Percentiles rank a stretch among this genome's conserved stretches.
phyloP scores from a whole-genome alignment of 2,113 vertebrate genomes.

The Nerophis lumbriciformis region DNA sequence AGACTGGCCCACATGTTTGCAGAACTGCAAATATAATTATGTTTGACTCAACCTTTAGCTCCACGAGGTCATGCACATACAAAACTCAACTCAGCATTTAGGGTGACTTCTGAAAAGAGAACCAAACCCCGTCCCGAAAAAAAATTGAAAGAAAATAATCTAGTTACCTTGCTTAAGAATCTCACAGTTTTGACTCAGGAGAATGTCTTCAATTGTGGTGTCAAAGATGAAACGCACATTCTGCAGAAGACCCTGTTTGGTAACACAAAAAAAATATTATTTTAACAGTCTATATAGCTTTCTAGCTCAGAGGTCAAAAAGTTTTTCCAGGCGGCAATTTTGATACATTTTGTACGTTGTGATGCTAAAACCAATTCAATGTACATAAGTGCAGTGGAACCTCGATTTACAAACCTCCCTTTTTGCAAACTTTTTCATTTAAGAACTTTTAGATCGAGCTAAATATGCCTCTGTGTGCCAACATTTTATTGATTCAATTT shows the following conservation, averaged over 20 bases:
- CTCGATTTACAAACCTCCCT: too few relatives aligned
- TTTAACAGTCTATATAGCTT: not conserved
- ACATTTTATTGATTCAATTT: too few relatives aligned
- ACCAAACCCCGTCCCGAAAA: not conserved
- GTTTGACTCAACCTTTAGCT: slow-evolving; percentile 39
- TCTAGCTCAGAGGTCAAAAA: not conserved
- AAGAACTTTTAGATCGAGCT: too few relatives aligned
- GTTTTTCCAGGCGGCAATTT: too few relatives aligned
- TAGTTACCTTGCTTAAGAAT: slow-evolving; percentile 77
- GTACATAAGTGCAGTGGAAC: too few relatives aligned
- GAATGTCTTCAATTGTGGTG: slow-evolving; percentile 80
- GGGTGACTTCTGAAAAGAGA: not conserved
- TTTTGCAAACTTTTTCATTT: too few relatives aligned
- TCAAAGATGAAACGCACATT: slow-evolving; percentile 85
- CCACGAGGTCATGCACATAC: slow-evolving; percentile 18
- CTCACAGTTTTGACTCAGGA: slow-evolving; percentile 83
- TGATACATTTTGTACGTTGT: too few relatives aligned
- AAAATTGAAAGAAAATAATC: not conserved
- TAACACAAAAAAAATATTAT: slow-evolving; percentile 3
- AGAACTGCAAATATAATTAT: slow-evolving; percentile 32
- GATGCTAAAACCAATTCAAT: too few relatives aligned
- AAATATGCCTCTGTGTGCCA: too few relatives aligned
- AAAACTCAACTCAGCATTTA: slow-evolving; percentile 1
- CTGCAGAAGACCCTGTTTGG: slow-evolving; percentile 87
- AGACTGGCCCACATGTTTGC: slow-evolving; percentile 44